Percentiles rank a stretch among this genome's conserved stretches.
phyloP scores from a whole-genome alignment of 2,113 vertebrate species.

The Suncus etruscus region DNA sequence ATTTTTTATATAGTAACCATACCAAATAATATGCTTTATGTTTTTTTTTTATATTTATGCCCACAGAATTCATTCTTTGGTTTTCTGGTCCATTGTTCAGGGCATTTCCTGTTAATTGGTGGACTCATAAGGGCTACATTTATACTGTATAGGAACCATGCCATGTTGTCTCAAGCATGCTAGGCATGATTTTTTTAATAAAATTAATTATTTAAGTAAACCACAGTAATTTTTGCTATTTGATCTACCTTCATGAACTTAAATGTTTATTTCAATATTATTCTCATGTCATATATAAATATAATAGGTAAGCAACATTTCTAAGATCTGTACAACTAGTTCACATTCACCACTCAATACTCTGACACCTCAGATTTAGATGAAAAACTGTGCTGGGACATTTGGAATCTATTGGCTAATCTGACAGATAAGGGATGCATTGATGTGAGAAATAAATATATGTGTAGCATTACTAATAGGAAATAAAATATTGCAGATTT shows the following conservation, averaged over 20 bases:
- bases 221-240: no score
- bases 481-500: not conserved
- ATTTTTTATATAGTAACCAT: no score
- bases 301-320: not conserved
- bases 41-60: no score
- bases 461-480: not conserved
- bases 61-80: no score
- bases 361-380: not conserved
- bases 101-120: no score
- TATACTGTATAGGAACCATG: no score
- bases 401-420: not conserved
- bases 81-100: no score
- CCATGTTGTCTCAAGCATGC: no score
- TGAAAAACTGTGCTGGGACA: not conserved
- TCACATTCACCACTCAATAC: not conserved
- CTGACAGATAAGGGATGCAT: not conserved
- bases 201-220: no score
- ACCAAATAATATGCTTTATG: no score
- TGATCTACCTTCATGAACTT: not conserved
- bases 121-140: no score
- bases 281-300: not conserved
- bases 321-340: not conserved
- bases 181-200: no score
- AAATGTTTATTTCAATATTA: slow-evolving; percentile 11
- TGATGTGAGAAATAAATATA: not conserved